Conservation (phyloP, 2,888 invertebrate species). For the Heliothis peltigera region DNA sequence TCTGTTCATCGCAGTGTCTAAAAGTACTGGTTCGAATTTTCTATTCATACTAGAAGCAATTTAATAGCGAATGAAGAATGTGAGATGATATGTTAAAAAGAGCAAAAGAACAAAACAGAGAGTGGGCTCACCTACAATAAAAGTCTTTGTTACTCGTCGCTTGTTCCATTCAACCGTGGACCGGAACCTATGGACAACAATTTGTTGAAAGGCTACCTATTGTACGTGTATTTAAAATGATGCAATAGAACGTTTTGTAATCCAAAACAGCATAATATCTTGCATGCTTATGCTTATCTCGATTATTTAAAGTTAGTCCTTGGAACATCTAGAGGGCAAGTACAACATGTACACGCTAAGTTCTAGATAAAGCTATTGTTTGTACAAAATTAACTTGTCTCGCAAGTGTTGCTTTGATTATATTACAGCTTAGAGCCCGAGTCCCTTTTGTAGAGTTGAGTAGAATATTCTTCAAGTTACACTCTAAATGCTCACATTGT, state of each 20-base stretch:
- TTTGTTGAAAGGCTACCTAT: background rate
- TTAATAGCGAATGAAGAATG: background rate
- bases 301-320: constrained; percentile 3
- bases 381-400: constrained; percentile 51
- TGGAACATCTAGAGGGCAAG: constrained; percentile 21
- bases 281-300: background rate
- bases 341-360: constrained; percentile 9
- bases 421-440: constrained; percentile 42
- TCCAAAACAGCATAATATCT: background rate
- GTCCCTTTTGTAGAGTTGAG: constrained; percentile 46
- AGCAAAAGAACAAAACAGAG: constrained; percentile 1
- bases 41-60: background rate
- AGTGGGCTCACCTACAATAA: background rate
- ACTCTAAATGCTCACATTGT: constrained; percentile 40
- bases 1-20: background rate
- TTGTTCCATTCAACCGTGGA: background rate
- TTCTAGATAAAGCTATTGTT: constrained; percentile 35
- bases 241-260: background rate
- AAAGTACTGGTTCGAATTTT: background rate
- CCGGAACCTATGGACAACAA: background rate
- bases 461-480: constrained; percentile 56
- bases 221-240: background rate
- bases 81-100: background rate
- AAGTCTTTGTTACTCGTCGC: background rate
- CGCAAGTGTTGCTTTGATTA: constrained; percentile 54